Evolutionary conservation across 2,113 vertebrate species (phyloP).

Genomic region (Labrus mixtus): DNA sequence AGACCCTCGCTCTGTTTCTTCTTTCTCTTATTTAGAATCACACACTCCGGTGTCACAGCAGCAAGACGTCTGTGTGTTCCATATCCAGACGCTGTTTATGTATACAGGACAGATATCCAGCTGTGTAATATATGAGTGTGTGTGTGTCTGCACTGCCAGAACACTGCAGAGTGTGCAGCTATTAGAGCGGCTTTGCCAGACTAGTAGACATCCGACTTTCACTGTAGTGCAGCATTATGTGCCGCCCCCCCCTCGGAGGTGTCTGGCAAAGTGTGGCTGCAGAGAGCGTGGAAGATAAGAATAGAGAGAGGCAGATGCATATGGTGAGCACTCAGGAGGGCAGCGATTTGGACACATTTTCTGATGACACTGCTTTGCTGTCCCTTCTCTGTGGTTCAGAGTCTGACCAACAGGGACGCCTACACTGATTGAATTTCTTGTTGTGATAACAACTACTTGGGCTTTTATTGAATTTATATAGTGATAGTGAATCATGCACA

Average conservation of each 20-base stretch:
- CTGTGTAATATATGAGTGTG: constrained; percentile 45
- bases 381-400: neutral
- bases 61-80: neutral
- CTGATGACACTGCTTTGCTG: neutral
- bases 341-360: neutral
- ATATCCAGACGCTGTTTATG: constrained; percentile 40
- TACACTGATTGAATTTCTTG: neutral
- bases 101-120: constrained; percentile 38
- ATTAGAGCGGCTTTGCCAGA: constrained; percentile 34
- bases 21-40: constrained; percentile 23
- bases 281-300: neutral
- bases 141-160: constrained; percentile 33
- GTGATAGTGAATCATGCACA: neutral
- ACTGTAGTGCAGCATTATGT: constrained; percentile 9
- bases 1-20: constrained; percentile 8
- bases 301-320: constrained; percentile 12
- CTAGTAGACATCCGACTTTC: constrained; percentile 42
- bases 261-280: constrained; percentile 3
- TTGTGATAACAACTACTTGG: neutral
- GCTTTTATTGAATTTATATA: neutral
- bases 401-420: neutral
- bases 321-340: neutral
- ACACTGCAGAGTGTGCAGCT: constrained; percentile 19
- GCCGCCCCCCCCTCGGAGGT: neutral
- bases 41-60: constrained; percentile 17